Base-by-base conservation (phyloP, 2,113 vertebrate species). In the Nibea coibor region DNA sequence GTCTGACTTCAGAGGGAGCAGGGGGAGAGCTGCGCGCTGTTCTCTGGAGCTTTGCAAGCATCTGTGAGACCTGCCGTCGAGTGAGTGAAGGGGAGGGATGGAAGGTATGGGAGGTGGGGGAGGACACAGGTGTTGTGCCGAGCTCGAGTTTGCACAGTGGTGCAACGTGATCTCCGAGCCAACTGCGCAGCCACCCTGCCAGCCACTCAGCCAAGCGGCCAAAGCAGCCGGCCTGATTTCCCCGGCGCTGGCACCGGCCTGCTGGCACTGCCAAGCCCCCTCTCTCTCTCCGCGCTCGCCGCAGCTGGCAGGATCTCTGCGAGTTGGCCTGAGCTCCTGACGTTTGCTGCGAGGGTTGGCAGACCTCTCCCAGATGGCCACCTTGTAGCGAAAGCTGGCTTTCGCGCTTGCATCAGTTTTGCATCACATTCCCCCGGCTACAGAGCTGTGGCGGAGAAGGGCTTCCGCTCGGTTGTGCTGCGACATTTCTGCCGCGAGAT, bases 31-130 rank as follows among this genome's bases (percentile, higher is more conserved):
- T 78, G 75, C 16, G 74, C 5, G 20, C 56, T 50, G 70, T 80
- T 75, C 91, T 92, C 89, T 75, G 77, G 91, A 91, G 91, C 88
- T 89, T 89, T 82, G 66, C 63, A 7, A 88, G 83, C 91, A 91
- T 92, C 91, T 90, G 88, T 77, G 89, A 84, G 78, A 74, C 83
- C 87, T 80, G 79, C 87, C 73, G 31, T 66, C 15, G 24, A 83
- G 80, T 15, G n/a, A 43, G 35, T 54, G 59, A 66, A 81, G 69
- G 62, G 54, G 84, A 65, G 39, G 64, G 48, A 31, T 16, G 24
- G 51, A 56, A 7, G 43, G 35, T 39, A 39, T 39, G 35, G 35
- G 35, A 39, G 8, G 35, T 39, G 14, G n/a, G 16, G 51, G 53
- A 28, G 26, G 68, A 14, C 87, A 70, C 91, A 93, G 91, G 88